Conservation (phyloP, 1,140 invertebrate genomes). For the Drosophila subpulchrella region DNA sequence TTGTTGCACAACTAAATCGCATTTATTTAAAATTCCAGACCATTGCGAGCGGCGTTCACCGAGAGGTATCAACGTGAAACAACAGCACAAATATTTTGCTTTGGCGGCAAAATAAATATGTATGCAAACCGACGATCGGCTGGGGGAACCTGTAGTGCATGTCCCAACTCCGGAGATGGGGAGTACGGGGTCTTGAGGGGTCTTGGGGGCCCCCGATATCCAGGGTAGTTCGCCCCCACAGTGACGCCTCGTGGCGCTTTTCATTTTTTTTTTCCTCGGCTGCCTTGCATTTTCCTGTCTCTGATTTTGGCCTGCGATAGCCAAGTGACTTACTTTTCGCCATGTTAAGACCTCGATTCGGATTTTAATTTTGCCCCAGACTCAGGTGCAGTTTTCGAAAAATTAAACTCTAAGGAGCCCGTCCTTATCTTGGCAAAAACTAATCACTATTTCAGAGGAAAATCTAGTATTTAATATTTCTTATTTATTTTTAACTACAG, state of each 20-base stretch:
- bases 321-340: slow-evolving; percentile 56
- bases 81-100: slow-evolving; percentile 63
- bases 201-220: background rate
- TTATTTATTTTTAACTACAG: background rate
- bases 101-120: slow-evolving; percentile 48
- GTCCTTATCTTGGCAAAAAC: background rate
- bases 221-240: slow-evolving; percentile 39
- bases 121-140: slow-evolving; percentile 22
- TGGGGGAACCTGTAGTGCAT: slow-evolving; percentile 51
- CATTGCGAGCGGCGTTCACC: slow-evolving; percentile 50
- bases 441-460: too few relatives aligned
- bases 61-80: slow-evolving; percentile 32
- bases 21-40: slow-evolving; percentile 80
- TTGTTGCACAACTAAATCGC: slow-evolving; percentile 76
- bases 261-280: slow-evolving; percentile 7
- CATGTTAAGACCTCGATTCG: slow-evolving; percentile 7
- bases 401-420: background rate
- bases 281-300: slow-evolving; percentile 34
- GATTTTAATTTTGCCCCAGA: slow-evolving; percentile 6
- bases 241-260: slow-evolving; percentile 27
- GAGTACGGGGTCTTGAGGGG: slow-evolving; percentile 1
- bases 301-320: slow-evolving; percentile 56
- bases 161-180: slow-evolving; percentile 30
- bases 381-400: slow-evolving; percentile 23
- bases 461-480: too few relatives aligned